Evolutionary conservation across 2,888 invertebrate genomes (phyloP), one percentile per base, ranked within the genome.

Genomic region (Unio pictorum): DNA sequence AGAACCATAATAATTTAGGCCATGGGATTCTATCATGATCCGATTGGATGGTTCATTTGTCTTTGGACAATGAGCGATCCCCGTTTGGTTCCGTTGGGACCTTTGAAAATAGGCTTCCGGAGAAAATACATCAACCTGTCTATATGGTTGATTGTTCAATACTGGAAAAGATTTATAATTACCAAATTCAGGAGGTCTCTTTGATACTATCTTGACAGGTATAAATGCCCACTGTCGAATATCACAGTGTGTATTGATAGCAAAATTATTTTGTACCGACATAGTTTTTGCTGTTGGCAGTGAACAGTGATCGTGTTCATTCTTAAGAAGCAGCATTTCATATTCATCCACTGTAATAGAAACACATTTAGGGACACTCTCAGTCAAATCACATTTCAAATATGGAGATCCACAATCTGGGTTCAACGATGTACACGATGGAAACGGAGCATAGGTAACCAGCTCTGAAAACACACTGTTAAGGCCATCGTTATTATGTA

Each of bases 101-200:
- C 63, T 75, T 68, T 72, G 71, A 58, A 72, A 71, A 26, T 67
- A 63, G n/a, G 70, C 67, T 23, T 72, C 64, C 15, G 77, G 75
- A 55, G 74, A 73, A 65, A 77, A 77, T 15, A 77, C 72, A 64
- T 77, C 77, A 15, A 69, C 63, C 0, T 67, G 70, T n/a, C 66
- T 72, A 23, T 72, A 66, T 20, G 77, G 77, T 59, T 66, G 67
- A 64, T 75, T 77, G 34, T 77, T 75, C n/a, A 64, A 63, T 23
- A 77, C 77, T n/a, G 77, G 77, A 65, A 69, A 77, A n/a, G 73
- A 71, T 62, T 77, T 77, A 63, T 77, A 77, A 45, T 73, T 71
- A 17, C 64, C 61, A 63, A 77, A 77, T 30, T 77, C 77, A 4
- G 77, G 77, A 30, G 77, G 77, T 57, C 77, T 54, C 55, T 77